A percentile compares a stretch with the other conserved stretches of the same genome.
Conservation (phyloP, 2,113 vertebrate genomes). For the Spea multiplicata region DNA sequence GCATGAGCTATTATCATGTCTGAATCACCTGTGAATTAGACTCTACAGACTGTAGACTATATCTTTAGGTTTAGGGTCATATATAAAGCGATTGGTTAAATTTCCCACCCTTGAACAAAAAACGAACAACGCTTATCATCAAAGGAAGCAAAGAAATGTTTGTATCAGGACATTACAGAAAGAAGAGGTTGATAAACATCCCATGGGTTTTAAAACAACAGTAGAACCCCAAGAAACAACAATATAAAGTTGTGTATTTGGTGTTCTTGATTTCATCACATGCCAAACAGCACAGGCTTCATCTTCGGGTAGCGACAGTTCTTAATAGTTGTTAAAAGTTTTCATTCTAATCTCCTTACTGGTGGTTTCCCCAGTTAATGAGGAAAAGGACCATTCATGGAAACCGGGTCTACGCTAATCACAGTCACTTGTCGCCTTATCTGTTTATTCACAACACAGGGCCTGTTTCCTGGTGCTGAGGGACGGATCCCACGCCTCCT, state of each 20-base stretch:
- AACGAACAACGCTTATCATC: background rate
- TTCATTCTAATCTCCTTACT: constrained; percentile 29
- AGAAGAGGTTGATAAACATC: constrained; percentile 20
- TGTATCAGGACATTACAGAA: background rate
- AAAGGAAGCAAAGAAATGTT: constrained; percentile 21
- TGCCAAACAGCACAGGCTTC: background rate
- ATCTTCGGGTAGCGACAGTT: constrained; percentile 30
- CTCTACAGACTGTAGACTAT: no score
- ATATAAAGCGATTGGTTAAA: no score
- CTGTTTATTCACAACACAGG: constrained; percentile 10
- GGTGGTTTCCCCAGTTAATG: constrained; percentile 39
- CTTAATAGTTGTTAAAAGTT: constrained; percentile 35
- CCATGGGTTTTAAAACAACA: constrained; percentile 19
- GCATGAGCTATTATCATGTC: no score
- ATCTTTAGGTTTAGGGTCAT: no score
- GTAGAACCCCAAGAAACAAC: background rate
- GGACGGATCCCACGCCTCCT: background rate
- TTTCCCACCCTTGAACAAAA: background rate
- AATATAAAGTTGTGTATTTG: constrained; percentile 1
- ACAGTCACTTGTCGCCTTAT: constrained; percentile 11
- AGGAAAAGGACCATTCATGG: constrained; percentile 31
- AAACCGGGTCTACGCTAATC: constrained; percentile 9
- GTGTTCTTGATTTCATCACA: constrained; percentile 11
- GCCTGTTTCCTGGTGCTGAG: constrained; percentile 28
- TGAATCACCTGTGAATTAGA: no score